Evolutionary conservation across 2,797 vertebrate genomes (phyloP).

Genomic region (Tamandua tetradactyla): DNA sequence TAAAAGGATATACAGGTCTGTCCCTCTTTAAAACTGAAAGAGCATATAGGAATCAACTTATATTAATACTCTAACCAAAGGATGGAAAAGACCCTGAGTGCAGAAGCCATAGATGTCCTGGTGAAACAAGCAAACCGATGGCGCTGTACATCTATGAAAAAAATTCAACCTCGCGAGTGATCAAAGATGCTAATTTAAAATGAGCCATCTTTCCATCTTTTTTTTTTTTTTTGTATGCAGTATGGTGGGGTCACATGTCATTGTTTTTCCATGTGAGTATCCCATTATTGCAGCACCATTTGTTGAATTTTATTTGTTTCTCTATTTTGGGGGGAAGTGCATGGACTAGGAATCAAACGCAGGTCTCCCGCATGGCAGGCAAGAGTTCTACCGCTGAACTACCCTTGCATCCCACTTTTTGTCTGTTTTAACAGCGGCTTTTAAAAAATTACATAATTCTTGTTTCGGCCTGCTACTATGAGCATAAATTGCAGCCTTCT

Average conservation of each 20-base stretch:
- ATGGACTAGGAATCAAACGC: too few species aligned
- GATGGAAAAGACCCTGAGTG: neutral
- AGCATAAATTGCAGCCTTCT: neutral
- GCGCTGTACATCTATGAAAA: fast-evolving
- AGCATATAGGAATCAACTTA: neutral
- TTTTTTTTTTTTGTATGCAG: too few species aligned
- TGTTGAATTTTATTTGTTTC: too few species aligned
- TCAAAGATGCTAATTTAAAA: neutral
- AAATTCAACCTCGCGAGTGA: neutral
- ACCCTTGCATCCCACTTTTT: too few species aligned
- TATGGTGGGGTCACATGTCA: too few species aligned
- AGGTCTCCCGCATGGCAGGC: too few species aligned
- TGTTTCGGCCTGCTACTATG: neutral
- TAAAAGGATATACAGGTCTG: neutral
- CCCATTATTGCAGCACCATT: too few species aligned
- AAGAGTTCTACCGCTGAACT: too few species aligned
- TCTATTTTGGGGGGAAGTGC: too few species aligned
- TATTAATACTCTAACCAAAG: neutral
- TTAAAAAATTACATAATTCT: neutral
- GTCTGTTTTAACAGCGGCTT: neutral
- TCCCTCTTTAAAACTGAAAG: neutral
- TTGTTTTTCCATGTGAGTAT: too few species aligned
- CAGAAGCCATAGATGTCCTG: neutral
- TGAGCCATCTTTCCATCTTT: too few species aligned
- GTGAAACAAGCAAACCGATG: neutral